Conservation (phyloP, 2,888 invertebrate genomes). For the Agriopis leucophaearia region DNA sequence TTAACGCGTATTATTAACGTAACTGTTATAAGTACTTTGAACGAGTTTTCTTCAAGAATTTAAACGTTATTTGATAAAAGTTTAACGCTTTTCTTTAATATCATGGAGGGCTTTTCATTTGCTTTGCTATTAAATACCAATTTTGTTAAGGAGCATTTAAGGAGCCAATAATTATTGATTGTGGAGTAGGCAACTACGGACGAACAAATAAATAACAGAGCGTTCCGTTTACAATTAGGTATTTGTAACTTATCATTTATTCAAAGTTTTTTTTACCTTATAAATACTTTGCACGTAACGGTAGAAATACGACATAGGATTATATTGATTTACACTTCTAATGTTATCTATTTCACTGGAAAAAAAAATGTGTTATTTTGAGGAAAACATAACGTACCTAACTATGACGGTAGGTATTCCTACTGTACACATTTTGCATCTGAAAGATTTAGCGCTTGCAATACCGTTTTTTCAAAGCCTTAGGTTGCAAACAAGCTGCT, state of each 20-base stretch:
- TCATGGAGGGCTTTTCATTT: slow-evolving; percentile 72
- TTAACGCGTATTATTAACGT: slow-evolving; percentile 74
- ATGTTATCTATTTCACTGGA: not conserved
- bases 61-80: slow-evolving; percentile 70
- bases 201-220: slow-evolving; percentile 46
- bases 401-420: not conserved
- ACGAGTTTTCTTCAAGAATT: slow-evolving; percentile 71
- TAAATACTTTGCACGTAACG: not conserved
- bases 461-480: no score
- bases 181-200: slow-evolving; percentile 44
- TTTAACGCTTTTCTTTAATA: slow-evolving; percentile 67
- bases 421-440: not conserved
- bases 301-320: not conserved
- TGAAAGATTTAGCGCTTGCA: slow-evolving; percentile 20
- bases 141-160: slow-evolving; percentile 65
- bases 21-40: slow-evolving; percentile 74
- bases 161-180: slow-evolving; percentile 57
- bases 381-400: no score
- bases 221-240: slow-evolving; percentile 1
- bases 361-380: no score
- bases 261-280: not conserved
- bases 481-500: no score
- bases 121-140: slow-evolving; percentile 75
- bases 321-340: not conserved
- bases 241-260: not conserved